Percentiles rank a stretch among this genome's conserved stretches.
These are phyloP conservation scores for Ashinkailepas kermadecensis DNA, from an alignment of 2,888 invertebrate species.

Conservation along the genomic window DNA sequence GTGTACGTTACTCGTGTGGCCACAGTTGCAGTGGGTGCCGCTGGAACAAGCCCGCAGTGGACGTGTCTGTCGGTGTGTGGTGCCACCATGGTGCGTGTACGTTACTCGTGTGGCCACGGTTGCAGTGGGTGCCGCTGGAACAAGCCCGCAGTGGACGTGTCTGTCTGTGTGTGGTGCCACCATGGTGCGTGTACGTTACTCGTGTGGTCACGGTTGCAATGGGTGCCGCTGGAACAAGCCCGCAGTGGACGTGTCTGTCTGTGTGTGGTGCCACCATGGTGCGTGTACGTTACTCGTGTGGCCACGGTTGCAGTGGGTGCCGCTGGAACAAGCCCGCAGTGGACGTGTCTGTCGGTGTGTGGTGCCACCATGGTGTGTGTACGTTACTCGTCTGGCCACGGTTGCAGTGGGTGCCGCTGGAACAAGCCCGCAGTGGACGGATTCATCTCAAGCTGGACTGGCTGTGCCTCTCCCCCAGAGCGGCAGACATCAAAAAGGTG, in stretches of 20 bases:
- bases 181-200: too few species aligned
- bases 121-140: constrained; percentile 87
- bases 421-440: constrained; percentile 91
- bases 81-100: too few species aligned
- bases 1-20: constrained; percentile 43
- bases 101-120: constrained; percentile 24
- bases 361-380: too few species aligned
- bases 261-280: background rate
- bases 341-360: constrained; percentile 65
- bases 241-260: constrained; percentile 78
- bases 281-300: constrained; percentile 43
- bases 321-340: constrained; percentile 88
- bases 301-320: constrained; percentile 66
- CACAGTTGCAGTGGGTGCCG: constrained; percentile 70
- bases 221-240: constrained; percentile 89
- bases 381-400: background rate
- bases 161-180: constrained; percentile 47
- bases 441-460: constrained; percentile 83
- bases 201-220: constrained; percentile 51
- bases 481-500: constrained; percentile 65
- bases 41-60: constrained; percentile 93
- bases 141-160: constrained; percentile 90
- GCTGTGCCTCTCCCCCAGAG: constrained; percentile 68
- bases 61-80: constrained; percentile 56
- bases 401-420: constrained; percentile 82